Evolutionary conservation across 30 jellyfish, hydroid and myxozoan species (phyloP), one percentile per base, ranked within the genome.

Genomic region (Catostylus mosaicus): DNA sequence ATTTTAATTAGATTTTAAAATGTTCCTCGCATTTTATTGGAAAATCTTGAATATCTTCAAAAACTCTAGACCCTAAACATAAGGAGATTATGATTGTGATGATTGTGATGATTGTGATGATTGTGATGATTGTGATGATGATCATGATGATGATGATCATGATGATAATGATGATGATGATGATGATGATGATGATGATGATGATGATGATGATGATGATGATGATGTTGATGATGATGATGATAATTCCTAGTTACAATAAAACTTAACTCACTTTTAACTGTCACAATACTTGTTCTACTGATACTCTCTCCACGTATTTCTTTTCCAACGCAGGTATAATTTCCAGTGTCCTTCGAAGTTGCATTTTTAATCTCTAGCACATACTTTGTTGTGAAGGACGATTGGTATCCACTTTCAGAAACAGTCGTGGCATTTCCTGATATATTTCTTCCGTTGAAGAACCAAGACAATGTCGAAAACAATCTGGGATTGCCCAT

Each of bases 261-360:
- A 6, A 59, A 36, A 33, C 11, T 11, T 30, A 32, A 24, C 40
- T 0, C 26, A 83, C 87, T 31, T 61, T 45, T 51, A 48, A 61
- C 77, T 29, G n/a, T 38, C 14, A 92, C 59, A 30, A 35, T 26
- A 0, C 68, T 64, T 2, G 66, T 20, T 8, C 74, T 80, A 3
- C 33, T 56, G 30, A 35, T 43, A 11, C n/a, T 69, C 20, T 57
- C 84, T 19, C 88, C 93, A 22, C 96, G 59, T 3, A 85, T 63
- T 30, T 45, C 89, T 6, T 71, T 50, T 35, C 90, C 98, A 46
- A 78, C 72, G 63, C 98, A 93, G 14, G 91, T 54, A 72, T 86
- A 93, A 33, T 59, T 67, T 20, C 98, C 98, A 45, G 97, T 59
- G 68, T 93, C 93, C 1, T 46, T 51, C 22, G 86, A 62, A 12